Evolutionary conservation across 2,797 vertebrate genomes (phyloP), one percentile per base, ranked within the genome.

Genomic region (Orestias chungarensis): DNA sequence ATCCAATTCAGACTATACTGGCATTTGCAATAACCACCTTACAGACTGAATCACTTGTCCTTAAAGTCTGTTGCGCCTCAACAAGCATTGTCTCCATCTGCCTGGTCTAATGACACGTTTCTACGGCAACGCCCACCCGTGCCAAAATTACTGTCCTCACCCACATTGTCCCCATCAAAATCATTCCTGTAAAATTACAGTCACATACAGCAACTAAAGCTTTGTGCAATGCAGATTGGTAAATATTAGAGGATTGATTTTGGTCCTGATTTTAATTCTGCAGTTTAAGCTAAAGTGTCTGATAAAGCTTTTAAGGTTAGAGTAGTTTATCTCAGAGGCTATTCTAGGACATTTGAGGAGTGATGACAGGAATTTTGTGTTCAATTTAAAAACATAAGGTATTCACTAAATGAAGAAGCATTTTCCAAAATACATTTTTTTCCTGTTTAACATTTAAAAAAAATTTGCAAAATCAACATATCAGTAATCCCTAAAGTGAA

Each of bases 1-100:
- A 94, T 91, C 90, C 85, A 94, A 92, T 94, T 89, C 92, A 86
- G 82, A 73, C 87, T 82, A 84, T 86, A 81, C 78, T 68, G 74
- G 80, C 85, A 88, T 75, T 87, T 75, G 74, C 85, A 79, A 90
- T 88, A 89, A 91, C 84, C 86, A 83, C 81, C 71, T 68, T 74
- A 70, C 81, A 82, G 73, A 77, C 68, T 70, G 65, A 86, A 86
- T 79, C 84, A 76, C 78, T 81, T 74, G 76, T 79, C 80, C 82
- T 79, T 76, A 84, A 87, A 91, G 82, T 85, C 82, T 80, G 87
- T 84, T 74, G 78, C 78, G 76, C 76, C 75, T 80, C 68, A 2
- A 27, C 47, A 66, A 66, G 70, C 79, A 85, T 82, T 76, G 69
- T 87, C 83, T 70, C 68, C 18, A 73, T 54, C 79, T 73, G 76